Evolutionary conservation across 2,888 invertebrate genomes (phyloP).

Genomic region (Drosophila picticornis): DNA sequence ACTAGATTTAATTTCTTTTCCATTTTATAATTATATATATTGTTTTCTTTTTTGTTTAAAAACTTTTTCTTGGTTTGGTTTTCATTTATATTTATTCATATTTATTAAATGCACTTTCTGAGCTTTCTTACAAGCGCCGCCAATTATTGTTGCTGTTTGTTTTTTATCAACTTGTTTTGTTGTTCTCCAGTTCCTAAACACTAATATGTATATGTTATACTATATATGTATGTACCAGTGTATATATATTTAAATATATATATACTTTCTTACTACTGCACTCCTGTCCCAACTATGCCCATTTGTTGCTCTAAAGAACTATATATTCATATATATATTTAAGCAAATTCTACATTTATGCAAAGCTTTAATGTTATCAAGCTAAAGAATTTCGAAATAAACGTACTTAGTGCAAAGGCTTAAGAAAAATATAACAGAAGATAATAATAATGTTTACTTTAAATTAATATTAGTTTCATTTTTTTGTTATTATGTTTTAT

Average conservation of each 20-base stretch:
- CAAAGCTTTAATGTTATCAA: conserved; percentile 68
- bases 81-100: conserved; percentile 49
- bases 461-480: conserved; percentile 34
- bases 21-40: conserved; percentile 34
- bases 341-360: conserved; percentile 74
- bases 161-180: conserved; percentile 39
- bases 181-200: conserved; percentile 44
- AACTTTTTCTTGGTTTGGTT: conserved; percentile 45
- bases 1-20: conserved; percentile 45
- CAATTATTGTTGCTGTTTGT: conserved; percentile 84
- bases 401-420: conserved; percentile 64
- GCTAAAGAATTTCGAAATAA: conserved; percentile 54
- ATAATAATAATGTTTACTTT: conserved; percentile 22
- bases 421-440: conserved; percentile 46
- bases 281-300: conserved; percentile 62
- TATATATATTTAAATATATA: conserved; percentile 50
- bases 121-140: conserved; percentile 84
- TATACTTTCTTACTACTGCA: conserved; percentile 58
- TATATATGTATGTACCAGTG: conserved; percentile 23
- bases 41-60: conserved; percentile 48
- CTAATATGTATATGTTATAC: conserved; percentile 39
- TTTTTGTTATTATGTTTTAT: conserved; percentile 19
- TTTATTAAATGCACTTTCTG: conserved; percentile 84
- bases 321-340: conserved; percentile 35
- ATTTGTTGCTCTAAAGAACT: conserved; percentile 59